phyloP scores from a whole-genome alignment of 2,888 invertebrate genomes.

The Drosophila basisetae region DNA sequence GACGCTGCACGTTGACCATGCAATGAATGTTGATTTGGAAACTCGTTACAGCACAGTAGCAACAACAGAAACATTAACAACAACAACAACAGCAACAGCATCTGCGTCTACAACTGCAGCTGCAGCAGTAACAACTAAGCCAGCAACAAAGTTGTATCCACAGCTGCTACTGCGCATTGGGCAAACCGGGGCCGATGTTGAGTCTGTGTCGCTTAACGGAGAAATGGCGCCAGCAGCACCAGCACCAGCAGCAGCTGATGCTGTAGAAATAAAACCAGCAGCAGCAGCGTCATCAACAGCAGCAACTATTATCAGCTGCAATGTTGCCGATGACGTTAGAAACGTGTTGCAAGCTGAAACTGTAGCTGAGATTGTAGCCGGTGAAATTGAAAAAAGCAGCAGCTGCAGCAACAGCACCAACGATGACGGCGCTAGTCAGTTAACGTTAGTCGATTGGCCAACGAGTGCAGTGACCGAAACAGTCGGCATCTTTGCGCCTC shows the following conservation, averaged over 20 bases:
- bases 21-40: conserved; percentile 66
- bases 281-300: conserved; percentile 36
- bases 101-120: conserved; percentile 11
- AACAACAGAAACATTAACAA: conserved; percentile 12
- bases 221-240: not conserved
- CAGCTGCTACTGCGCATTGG: conserved; percentile 71
- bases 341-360: conserved; percentile 52
- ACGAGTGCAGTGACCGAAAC: conserved; percentile 83
- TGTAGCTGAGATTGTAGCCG: conserved; percentile 13
- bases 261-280: conserved; percentile 4
- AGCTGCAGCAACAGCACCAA: conserved; percentile 24
- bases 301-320: conserved; percentile 68
- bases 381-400: conserved; percentile 59
- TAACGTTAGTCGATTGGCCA: conserved; percentile 74
- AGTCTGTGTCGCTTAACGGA: not conserved
- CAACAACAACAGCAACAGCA: conserved; percentile 22
- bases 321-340: conserved; percentile 57
- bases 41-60: conserved; percentile 61
- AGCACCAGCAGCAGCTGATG: conserved; percentile 4
- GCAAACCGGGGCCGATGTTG: conserved; percentile 58
- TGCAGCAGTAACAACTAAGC: conserved; percentile 14
- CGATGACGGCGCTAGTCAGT: conserved; percentile 60
- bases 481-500: conserved; percentile 65
- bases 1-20: conserved; percentile 54
- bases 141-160: conserved; percentile 61